These are phyloP conservation scores for Globodera ellingtonae DNA, from an alignment of 1,140 invertebrate species.

Conservation along the genomic window DNA sequence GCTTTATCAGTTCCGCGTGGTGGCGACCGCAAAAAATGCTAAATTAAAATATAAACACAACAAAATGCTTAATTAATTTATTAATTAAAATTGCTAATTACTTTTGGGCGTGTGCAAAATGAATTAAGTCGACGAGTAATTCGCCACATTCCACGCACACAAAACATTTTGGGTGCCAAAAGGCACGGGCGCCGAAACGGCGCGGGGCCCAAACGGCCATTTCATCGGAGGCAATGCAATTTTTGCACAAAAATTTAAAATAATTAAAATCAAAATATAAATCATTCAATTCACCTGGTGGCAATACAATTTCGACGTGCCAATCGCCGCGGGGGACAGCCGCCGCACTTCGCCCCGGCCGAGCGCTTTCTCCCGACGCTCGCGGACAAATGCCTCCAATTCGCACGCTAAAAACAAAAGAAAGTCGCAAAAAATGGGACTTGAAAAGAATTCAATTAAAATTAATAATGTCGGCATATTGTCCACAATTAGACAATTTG, in stretches of 20 bases:
- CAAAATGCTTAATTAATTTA: constrained; percentile 2
- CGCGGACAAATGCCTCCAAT: constrained; percentile 84
- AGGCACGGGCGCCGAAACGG: constrained; percentile 75
- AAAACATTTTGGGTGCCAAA: constrained; percentile 85
- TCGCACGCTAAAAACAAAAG: constrained; percentile 76
- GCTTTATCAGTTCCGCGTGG: constrained; percentile 93
- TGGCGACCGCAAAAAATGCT: constrained; percentile 88
- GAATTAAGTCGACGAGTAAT: constrained; percentile 92
- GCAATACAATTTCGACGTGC: constrained; percentile 72
- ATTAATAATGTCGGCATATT: not conserved
- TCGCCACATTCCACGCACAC: constrained; percentile 86
- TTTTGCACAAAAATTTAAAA: constrained; percentile 73
- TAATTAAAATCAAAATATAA: constrained; percentile 1
- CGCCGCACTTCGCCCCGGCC: constrained; percentile 85
- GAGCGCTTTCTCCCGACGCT: constrained; percentile 86
- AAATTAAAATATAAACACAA: constrained; percentile 14
- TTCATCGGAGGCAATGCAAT: constrained; percentile 79
- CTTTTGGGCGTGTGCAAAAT: constrained; percentile 73
- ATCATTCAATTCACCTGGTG: constrained; percentile 51
- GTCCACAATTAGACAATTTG: not conserved
- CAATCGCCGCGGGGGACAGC: constrained; percentile 70
- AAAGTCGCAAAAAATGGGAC: not conserved
- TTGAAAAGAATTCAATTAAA: not conserved
- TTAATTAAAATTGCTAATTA: constrained; percentile 29
- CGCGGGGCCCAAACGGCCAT: constrained; percentile 84